phyloP scores from a whole-genome alignment of 2,113 vertebrate genomes.

The Corydoras maculifer region DNA sequence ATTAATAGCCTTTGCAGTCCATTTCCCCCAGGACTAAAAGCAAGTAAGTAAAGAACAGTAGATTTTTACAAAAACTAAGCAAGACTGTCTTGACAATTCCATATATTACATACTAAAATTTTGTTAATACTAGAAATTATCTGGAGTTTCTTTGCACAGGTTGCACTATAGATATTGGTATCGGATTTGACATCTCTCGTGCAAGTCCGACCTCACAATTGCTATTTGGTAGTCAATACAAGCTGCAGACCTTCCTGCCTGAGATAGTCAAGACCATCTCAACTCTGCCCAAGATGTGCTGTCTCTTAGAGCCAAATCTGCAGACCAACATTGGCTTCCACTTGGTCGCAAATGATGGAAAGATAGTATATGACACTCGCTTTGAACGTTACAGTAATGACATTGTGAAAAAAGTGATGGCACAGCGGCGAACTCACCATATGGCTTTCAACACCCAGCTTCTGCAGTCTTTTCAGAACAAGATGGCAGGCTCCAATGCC shows the following conservation, averaged over 20 bases:
- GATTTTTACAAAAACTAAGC: background rate
- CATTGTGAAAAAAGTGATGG: slow-evolving; percentile 64
- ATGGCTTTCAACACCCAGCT: slow-evolving; percentile 64
- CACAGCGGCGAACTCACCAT: slow-evolving; percentile 33
- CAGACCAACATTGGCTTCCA: slow-evolving; percentile 54
- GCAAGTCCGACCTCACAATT: background rate
- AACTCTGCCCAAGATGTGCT: slow-evolving; percentile 55
- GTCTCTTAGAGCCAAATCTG: slow-evolving; percentile 23
- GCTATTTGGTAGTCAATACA: slow-evolving; percentile 54
- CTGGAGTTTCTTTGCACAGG: slow-evolving; percentile 49
- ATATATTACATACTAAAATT: background rate
- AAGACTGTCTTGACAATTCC: background rate
- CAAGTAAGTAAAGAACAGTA: slow-evolving; percentile 12
- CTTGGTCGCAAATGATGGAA: slow-evolving; percentile 49
- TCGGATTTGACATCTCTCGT: slow-evolving; percentile 75
- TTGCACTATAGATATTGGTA: slow-evolving; percentile 69
- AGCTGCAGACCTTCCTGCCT: slow-evolving; percentile 53
- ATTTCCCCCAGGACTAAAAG: rapidly evolving
- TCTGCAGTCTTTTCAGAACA: slow-evolving; percentile 63
- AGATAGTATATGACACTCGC: slow-evolving; percentile 56
- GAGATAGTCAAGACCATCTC: slow-evolving; percentile 52
- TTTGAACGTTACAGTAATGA: slow-evolving; percentile 64
- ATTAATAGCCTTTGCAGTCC: slow-evolving; percentile 56
- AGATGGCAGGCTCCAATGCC: slow-evolving; percentile 51
- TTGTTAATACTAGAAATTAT: background rate